Evolutionary conservation across 2,888 invertebrate species (phyloP).

Genomic region (Diarsia dahlii): DNA sequence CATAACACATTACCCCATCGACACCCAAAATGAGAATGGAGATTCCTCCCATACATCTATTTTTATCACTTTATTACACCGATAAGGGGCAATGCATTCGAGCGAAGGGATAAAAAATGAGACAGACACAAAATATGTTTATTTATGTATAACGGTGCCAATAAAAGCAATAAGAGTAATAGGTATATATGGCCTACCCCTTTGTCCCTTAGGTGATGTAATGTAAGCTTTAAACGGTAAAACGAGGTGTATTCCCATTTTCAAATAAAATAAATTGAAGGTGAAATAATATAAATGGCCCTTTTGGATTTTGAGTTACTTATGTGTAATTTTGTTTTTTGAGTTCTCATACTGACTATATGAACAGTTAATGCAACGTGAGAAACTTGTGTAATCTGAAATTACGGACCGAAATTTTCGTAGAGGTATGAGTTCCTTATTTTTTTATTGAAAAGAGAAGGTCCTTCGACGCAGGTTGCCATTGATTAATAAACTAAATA

Average conservation of each 20-base stretch:
- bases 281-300: neutral
- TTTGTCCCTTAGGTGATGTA: conserved; percentile 40
- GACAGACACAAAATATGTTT: conserved; percentile 58
- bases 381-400: neutral
- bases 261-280: neutral
- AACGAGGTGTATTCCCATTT: conserved; percentile 1
- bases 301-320: neutral
- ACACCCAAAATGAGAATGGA: conserved; percentile 50
- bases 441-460: neutral
- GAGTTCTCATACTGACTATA: neutral
- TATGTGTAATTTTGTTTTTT: neutral
- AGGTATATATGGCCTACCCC: conserved; percentile 46
- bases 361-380: neutral
- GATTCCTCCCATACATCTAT: conserved; percentile 51
- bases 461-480: neutral
- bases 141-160: conserved; percentile 60
- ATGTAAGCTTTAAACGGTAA: conserved; percentile 40
- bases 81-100: conserved; percentile 40
- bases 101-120: conserved; percentile 50
- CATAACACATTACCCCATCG: conserved; percentile 20
- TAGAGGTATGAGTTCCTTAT: neutral
- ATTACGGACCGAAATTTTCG: neutral
- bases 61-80: conserved; percentile 59
- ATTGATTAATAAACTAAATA: neutral
- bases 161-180: conserved; percentile 61